Evolutionary conservation across 2,888 invertebrate species (phyloP).

Genomic region (Toxonevra muliebris): DNA sequence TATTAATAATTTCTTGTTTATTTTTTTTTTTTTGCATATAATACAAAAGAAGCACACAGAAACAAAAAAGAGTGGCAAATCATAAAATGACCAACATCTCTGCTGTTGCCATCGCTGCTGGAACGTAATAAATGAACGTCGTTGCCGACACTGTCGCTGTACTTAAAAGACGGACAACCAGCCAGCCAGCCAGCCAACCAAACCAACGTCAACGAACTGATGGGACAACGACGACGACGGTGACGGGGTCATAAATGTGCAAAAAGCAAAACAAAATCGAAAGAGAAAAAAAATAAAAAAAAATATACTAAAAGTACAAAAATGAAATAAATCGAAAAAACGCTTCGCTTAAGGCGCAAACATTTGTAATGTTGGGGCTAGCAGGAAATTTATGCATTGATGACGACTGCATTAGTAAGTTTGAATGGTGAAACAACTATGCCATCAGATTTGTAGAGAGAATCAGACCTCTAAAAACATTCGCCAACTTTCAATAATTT

Average conservation of each 20-base stretch:
- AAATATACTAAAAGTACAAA: slow-evolving; percentile 10
- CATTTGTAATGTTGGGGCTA: slow-evolving; percentile 16
- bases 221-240: slow-evolving; percentile 35
- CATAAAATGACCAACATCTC: slow-evolving; percentile 10
- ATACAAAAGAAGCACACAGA: not conserved
- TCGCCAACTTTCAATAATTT: no score
- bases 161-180: no score
- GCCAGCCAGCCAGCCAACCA: no score
- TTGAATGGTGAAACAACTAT: no score
- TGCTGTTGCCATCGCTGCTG: slow-evolving; percentile 6
- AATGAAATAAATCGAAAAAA: slow-evolving; percentile 19
- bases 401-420: no score
- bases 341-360: slow-evolving; percentile 16
- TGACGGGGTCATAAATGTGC: slow-evolving; percentile 35
- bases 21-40: no score
- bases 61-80: not conserved
- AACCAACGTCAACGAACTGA: slow-evolving; percentile 35
- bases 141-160: not conserved
- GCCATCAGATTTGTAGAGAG: no score
- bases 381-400: slow-evolving; percentile 1
- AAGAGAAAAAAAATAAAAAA: slow-evolving; percentile 12
- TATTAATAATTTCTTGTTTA: no score
- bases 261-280: slow-evolving; percentile 13
- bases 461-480: no score
- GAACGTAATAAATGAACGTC: not conserved